These are phyloP conservation scores for Oscarella lobularis DNA, from an alignment of 37 sponge, comb jelly and placozoan species.

Conservation along the genomic window DNA sequence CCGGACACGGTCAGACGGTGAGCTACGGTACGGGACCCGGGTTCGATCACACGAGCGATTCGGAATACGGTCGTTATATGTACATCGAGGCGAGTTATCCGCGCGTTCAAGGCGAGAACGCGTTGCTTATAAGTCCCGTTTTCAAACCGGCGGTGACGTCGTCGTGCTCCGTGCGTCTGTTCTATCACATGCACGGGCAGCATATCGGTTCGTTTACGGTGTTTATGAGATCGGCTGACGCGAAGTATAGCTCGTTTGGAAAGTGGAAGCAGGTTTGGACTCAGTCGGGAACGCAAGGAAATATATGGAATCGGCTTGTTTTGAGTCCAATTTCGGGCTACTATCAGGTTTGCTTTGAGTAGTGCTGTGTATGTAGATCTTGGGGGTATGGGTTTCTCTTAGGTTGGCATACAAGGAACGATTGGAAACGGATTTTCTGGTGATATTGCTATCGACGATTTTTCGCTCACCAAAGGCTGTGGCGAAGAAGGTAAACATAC, in stretches of 20 bases:
- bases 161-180: not conserved
- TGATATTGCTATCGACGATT: not conserved
- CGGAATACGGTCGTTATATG: not conserved
- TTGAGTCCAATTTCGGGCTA: no score
- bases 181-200: conserved; percentile 2
- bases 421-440: not conserved
- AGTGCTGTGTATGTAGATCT: no score
- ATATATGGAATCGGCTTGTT: no score
- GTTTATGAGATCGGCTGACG: not conserved
- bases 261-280: conserved; percentile 2
- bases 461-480: not conserved
- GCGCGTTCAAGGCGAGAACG: not conserved
- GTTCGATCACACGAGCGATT: conserved; percentile 1
- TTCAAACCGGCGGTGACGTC: not conserved
- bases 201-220: conserved; percentile 1
- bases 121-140: not conserved
- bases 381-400: no score
- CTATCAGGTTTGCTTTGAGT: no score
- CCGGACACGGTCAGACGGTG: not conserved
- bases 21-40: conserved; percentile 8
- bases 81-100: not conserved
- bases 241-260: not conserved
- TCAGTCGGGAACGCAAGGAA: conserved; percentile 1
- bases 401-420: not conserved
- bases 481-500: not conserved